phyloP scores from a whole-genome alignment of 2,797 vertebrate genomes.

The Hippocampus kuda region DNA sequence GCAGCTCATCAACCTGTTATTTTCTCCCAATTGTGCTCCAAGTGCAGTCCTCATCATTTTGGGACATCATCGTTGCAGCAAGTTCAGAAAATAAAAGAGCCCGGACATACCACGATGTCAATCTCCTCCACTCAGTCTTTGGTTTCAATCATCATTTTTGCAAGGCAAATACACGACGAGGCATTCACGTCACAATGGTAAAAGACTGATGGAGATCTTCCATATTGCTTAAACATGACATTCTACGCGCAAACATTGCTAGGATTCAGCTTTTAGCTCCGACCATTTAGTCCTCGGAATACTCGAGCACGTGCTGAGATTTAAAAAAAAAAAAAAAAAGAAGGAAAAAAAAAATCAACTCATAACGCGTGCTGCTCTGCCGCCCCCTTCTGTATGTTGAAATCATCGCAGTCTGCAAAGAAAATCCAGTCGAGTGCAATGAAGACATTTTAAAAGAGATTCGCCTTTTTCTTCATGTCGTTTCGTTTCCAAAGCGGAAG shows the following conservation, averaged over 20 bases:
- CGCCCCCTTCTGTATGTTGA: neutral
- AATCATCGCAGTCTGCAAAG: neutral
- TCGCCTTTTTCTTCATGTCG: slow-evolving; percentile 88
- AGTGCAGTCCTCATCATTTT: neutral
- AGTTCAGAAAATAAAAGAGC: neutral
- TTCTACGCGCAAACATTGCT: slow-evolving; percentile 3
- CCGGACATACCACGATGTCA: neutral
- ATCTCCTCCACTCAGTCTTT: neutral
- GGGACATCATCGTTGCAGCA: neutral
- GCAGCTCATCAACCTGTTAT: neutral
- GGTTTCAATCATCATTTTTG: neutral
- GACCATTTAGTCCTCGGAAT: slow-evolving; percentile 1
- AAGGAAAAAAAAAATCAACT: too few species aligned
- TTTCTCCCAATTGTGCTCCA: too few species aligned
- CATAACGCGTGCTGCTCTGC: neutral
- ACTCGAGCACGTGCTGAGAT: neutral
- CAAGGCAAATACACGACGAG: slow-evolving; percentile 7
- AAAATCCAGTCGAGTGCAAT: neutral
- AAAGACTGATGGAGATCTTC: neutral
- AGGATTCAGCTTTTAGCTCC: slow-evolving; percentile 3
- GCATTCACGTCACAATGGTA: neutral
- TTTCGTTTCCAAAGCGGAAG: slow-evolving; percentile 97
- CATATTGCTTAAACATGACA: neutral
- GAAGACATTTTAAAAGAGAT: slow-evolving; percentile 75
- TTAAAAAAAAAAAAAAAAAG: neutral